Conservation (phyloP, 2,797 vertebrate genomes). For the Threskiornis aethiopicus region DNA sequence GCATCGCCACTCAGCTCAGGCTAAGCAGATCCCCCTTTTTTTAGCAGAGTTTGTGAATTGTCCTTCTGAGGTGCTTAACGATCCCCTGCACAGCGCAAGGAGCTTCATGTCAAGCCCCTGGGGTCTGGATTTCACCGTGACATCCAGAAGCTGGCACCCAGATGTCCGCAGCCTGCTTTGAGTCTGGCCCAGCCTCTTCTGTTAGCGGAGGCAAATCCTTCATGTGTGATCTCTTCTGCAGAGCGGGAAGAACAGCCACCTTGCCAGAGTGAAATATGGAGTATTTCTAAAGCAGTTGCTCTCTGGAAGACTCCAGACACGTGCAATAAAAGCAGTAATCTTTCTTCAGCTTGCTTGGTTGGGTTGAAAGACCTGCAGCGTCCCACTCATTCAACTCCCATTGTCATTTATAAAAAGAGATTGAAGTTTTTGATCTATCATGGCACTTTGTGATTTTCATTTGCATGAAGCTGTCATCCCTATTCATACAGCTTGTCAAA, state of each 20-base stretch:
- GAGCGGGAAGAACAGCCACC: not conserved
- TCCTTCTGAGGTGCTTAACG: not conserved
- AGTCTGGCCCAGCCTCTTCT: not conserved
- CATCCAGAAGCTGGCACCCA: not conserved
- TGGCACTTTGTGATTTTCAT: not conserved
- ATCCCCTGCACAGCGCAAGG: not conserved
- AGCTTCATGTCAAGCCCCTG: not conserved
- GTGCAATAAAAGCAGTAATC: not conserved
- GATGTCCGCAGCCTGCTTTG: not conserved
- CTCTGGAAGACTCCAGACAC: not conserved
- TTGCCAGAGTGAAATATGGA: not conserved
- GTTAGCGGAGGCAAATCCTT: not conserved
- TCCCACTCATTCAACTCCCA: not conserved
- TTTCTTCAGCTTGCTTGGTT: not conserved
- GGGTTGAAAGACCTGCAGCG: not conserved
- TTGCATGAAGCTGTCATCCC: not conserved
- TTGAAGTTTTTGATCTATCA: not conserved
- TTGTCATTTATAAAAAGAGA: not conserved
- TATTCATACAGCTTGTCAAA: not conserved
- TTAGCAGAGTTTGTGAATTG: not conserved
- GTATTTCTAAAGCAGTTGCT: not conserved
- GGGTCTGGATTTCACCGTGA: not conserved
- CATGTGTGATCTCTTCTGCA: not conserved
- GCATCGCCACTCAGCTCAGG: not conserved
- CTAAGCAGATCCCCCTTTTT: not conserved